A percentile compares a stretch with the other conserved stretches of the same genome.
Conservation (phyloP, 2,888 invertebrate genomes). For the Eubasilissa splendida region DNA sequence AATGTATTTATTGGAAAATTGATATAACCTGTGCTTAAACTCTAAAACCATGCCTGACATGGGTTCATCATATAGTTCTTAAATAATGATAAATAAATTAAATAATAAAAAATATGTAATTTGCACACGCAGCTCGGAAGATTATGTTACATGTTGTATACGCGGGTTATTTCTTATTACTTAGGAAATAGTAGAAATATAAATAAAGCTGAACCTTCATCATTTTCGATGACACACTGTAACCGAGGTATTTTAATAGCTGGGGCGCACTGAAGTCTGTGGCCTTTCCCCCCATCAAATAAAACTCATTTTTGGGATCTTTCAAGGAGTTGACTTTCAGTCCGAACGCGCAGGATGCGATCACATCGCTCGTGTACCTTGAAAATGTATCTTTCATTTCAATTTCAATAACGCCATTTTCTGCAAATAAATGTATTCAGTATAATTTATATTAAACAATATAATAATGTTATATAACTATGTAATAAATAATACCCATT, state of each 20-base stretch:
- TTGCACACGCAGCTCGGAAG: no score
- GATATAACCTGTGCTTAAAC: no score
- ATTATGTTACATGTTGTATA: no score
- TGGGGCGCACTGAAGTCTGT: slow-evolving; percentile 39
- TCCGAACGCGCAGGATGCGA: slow-evolving; percentile 47
- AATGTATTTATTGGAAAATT: no score
- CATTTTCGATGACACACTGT: slow-evolving; percentile 12
- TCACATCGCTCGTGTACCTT: slow-evolving; percentile 46
- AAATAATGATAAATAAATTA: no score
- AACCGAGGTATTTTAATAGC: slow-evolving; percentile 35
- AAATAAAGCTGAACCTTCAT: slow-evolving; percentile 15
- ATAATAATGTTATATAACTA: no score
- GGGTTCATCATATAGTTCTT: no score
- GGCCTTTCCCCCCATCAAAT: slow-evolving; percentile 61
- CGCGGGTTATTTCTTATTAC: no score
- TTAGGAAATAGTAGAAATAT: neutral
- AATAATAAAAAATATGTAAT: no score
- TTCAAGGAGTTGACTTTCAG: slow-evolving; percentile 44
- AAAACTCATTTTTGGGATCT: slow-evolving; percentile 41
- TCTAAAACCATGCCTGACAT: no score
- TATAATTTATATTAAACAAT: no score
- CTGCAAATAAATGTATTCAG: neutral
- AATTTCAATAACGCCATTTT: slow-evolving; percentile 23
- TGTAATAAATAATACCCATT: no score
- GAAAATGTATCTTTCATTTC: slow-evolving; percentile 46